These are phyloP conservation scores for Aporophyla nigra DNA, from an alignment of 2,888 invertebrate genomes.

Conservation along the genomic window DNA sequence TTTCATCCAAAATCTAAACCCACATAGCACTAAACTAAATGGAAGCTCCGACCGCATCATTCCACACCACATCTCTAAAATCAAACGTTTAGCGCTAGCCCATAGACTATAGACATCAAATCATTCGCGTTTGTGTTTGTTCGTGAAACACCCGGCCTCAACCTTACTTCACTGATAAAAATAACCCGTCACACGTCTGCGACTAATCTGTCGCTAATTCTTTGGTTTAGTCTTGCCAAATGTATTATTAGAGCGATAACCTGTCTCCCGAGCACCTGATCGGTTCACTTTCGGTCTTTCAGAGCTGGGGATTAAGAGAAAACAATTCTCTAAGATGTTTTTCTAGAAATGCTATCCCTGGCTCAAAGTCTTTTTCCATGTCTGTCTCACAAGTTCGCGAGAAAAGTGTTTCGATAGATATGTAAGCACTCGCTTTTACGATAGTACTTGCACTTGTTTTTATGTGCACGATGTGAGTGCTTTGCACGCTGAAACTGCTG, in stretches of 20 bases:
- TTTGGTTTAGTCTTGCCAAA: constrained; percentile 77
- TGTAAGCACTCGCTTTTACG: not conserved
- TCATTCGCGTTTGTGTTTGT: constrained; percentile 53
- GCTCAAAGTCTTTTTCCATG: not conserved
- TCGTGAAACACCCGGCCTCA: constrained; percentile 74
- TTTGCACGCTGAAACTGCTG: not conserved
- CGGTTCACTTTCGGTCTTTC: constrained; percentile 40
- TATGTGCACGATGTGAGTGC: not conserved
- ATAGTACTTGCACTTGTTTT: not conserved
- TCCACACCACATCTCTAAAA: constrained; percentile 17
- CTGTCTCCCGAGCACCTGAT: constrained; percentile 64
- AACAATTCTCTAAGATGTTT: not conserved
- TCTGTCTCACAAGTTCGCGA: not conserved
- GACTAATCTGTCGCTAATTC: constrained; percentile 77
- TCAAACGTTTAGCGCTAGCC: not conserved
- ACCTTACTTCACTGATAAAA: constrained; percentile 78
- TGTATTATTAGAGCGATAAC: constrained; percentile 75
- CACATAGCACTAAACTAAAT: not conserved
- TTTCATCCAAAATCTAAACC: not conserved
- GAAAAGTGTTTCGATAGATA: not conserved
- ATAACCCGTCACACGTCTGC: constrained; percentile 77
- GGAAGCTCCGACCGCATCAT: not conserved
- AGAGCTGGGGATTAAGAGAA: constrained; percentile 7
- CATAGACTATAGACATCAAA: constrained; percentile 22
- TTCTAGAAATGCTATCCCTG: not conserved